A percentile compares a stretch with the other conserved stretches of the same genome.
These are phyloP conservation scores for Cephalopachus bancanus DNA, from an alignment of 2,797 vertebrate species.

Conservation along the genomic window DNA sequence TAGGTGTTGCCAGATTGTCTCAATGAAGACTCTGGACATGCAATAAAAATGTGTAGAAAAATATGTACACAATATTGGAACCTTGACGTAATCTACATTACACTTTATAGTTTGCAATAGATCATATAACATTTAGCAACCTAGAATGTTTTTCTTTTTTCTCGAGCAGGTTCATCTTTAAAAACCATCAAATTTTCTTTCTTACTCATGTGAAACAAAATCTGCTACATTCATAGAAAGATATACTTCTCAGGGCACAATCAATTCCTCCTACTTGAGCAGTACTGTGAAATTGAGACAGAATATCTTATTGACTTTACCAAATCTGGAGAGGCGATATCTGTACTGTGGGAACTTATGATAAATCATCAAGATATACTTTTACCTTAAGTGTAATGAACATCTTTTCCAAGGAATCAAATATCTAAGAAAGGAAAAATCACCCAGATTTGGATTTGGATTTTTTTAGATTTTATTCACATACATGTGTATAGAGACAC, in stretches of 20 bases:
- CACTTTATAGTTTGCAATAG: background rate
- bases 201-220: background rate
- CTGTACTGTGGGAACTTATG: background rate
- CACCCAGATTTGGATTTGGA: background rate
- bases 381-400: background rate
- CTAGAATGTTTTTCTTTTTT: background rate
- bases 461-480: background rate
- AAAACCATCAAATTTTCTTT: background rate
- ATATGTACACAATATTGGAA: background rate
- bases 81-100: background rate
- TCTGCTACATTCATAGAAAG: background rate
- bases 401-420: background rate
- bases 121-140: background rate
- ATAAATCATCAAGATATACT: background rate
- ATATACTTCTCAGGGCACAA: background rate
- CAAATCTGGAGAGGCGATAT: background rate
- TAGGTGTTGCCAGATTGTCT: background rate
- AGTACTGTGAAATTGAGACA: background rate
- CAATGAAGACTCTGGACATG: background rate
- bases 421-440: constrained; percentile 7
- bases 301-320: background rate
- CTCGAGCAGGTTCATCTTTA: background rate
- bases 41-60: background rate
- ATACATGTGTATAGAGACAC: background rate
- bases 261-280: background rate